phyloP scores from a whole-genome alignment of 2,113 vertebrate species.

The Heterotis niloticus region DNA sequence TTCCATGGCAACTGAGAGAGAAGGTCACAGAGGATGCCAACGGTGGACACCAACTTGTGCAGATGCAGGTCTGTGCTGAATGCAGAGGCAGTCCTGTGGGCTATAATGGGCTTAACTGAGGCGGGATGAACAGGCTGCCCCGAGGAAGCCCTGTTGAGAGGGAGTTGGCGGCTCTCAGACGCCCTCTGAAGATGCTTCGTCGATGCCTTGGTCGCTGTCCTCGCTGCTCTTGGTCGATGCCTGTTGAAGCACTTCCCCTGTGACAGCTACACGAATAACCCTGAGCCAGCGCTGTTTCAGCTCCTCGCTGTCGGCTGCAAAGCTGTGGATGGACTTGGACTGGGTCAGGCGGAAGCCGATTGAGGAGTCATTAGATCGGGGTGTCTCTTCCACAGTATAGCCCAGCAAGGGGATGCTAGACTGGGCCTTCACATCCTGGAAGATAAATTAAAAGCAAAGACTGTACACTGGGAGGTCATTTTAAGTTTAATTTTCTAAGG shows the following conservation, averaged over 20 bases:
- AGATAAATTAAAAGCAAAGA: not conserved
- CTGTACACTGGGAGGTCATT: not conserved
- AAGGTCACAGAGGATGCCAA: not conserved
- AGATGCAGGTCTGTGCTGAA: not conserved
- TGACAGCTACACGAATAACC: slow-evolving; percentile 72
- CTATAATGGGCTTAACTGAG: not conserved
- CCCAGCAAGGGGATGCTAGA: slow-evolving; percentile 77
- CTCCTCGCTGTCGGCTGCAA: slow-evolving; percentile 75
- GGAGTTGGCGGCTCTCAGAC: not conserved
- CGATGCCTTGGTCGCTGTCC: slow-evolving; percentile 38
- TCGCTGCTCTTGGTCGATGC: slow-evolving; percentile 28
- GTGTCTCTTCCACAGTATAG: slow-evolving; percentile 72
- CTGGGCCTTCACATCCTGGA: slow-evolving; percentile 77
- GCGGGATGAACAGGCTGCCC: not conserved
- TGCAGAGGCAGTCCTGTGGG: not conserved
- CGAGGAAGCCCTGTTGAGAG: not conserved
- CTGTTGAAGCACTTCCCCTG: slow-evolving; percentile 63
- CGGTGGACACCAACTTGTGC: not conserved
- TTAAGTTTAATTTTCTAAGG: not conserved
- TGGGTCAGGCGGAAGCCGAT: slow-evolving; percentile 77
- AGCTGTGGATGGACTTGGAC: slow-evolving; percentile 76
- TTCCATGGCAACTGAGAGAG: not conserved
- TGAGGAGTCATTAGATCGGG: slow-evolving; percentile 64
- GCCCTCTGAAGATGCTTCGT: slow-evolving; percentile 51
- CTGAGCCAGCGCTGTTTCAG: slow-evolving; percentile 81